A percentile compares a stretch with the other conserved stretches of the same genome.
Conservation (phyloP, 2,797 vertebrate species). For the Loriculus beryllinus region DNA sequence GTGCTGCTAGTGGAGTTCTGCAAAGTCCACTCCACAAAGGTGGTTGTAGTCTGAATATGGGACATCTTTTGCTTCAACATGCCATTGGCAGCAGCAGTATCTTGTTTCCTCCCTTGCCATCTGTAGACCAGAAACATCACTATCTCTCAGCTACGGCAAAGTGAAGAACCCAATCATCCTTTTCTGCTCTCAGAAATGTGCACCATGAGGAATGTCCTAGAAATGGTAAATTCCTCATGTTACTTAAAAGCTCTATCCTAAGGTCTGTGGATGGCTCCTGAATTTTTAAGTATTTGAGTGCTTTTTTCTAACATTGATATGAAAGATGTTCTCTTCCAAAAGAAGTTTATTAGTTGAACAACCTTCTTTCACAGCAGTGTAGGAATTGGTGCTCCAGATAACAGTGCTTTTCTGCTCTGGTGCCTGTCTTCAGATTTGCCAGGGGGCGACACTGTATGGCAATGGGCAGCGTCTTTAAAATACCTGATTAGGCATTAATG, state of each 20-base stretch:
- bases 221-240: neutral
- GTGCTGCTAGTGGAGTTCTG: neutral
- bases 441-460: neutral
- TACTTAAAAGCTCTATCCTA: neutral
- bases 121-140: neutral
- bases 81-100: neutral
- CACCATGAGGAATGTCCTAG: neutral
- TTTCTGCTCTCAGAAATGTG: neutral
- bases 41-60: neutral
- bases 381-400: neutral
- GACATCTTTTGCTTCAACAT: rapidly evolving
- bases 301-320: neutral
- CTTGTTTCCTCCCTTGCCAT: neutral
- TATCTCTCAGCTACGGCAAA: neutral
- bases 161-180: neutral
- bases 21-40: neutral
- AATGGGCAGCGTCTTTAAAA: neutral
- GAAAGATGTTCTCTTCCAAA: neutral
- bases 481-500: neutral
- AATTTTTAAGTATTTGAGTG: neutral
- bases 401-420: neutral
- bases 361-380: neutral
- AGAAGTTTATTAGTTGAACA: neutral
- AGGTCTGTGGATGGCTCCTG: neutral
- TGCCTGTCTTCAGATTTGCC: neutral